Conservation (phyloP, 2,888 invertebrate species). For the Habroteleia sp. region DNA sequence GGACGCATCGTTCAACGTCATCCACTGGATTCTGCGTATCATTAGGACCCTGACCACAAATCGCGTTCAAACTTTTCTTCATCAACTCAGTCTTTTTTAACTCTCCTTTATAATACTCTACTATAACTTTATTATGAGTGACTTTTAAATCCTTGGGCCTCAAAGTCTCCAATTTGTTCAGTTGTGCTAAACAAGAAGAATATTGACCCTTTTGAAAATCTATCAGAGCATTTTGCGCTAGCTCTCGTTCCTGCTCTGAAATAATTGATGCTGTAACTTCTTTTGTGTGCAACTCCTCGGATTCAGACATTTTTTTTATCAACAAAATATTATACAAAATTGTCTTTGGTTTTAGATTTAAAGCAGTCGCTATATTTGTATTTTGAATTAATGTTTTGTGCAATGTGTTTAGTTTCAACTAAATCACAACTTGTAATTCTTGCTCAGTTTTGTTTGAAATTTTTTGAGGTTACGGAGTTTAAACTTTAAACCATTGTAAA, state of each 20-base stretch:
- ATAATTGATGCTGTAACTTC: slow-evolving; percentile 66
- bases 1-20: slow-evolving; percentile 86
- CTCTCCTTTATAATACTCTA: slow-evolving; percentile 89
- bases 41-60: slow-evolving; percentile 82
- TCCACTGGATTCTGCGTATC: slow-evolving; percentile 83
- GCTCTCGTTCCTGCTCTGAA: slow-evolving; percentile 83
- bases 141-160: slow-evolving; percentile 87
- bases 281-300: slow-evolving; percentile 38
- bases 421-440: too few relatives aligned
- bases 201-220: slow-evolving; percentile 86
- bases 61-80: slow-evolving; percentile 85
- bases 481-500: too few relatives aligned
- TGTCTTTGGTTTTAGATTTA: too few relatives aligned
- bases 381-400: too few relatives aligned
- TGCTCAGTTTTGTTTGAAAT: too few relatives aligned
- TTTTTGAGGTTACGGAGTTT: too few relatives aligned
- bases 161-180: slow-evolving; percentile 85
- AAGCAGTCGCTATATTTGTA: too few relatives aligned
- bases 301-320: slow-evolving; percentile 44
- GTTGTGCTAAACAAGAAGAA: slow-evolving; percentile 83
- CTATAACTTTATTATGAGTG: slow-evolving; percentile 91
- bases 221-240: slow-evolving; percentile 84
- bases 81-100: slow-evolving; percentile 88
- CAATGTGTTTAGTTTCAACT: too few relatives aligned
- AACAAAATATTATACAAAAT: too few relatives aligned